A percentile compares a stretch with the other conserved stretches of the same genome.
These are phyloP conservation scores for Acrocephalus kingi DNA, from an alignment of 2,113 vertebrate genomes.

Conservation along the genomic window DNA sequence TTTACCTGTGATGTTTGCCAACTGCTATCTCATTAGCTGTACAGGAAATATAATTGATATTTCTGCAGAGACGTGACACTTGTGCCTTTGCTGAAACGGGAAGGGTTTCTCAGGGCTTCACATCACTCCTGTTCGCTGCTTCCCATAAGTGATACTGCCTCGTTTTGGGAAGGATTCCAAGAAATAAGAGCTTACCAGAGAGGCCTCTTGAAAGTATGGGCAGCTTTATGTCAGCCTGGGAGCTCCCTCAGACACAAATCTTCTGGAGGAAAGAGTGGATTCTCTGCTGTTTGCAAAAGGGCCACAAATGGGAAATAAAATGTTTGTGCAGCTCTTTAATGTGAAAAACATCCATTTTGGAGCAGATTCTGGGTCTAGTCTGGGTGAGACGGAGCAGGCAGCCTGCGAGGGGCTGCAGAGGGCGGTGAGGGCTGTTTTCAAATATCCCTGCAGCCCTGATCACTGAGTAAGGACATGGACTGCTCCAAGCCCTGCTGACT, in stretches of 20 bases:
- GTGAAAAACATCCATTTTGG: constrained; percentile 56
- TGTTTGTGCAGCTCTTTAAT: constrained; percentile 57
- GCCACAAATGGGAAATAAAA: constrained; percentile 64
- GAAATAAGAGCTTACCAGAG: constrained; percentile 64
- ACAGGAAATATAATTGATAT: constrained; percentile 67
- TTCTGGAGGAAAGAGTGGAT: constrained; percentile 49
- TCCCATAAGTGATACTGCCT: constrained; percentile 52
- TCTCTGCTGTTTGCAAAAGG: constrained; percentile 58
- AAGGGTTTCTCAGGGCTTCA: constrained; percentile 23
- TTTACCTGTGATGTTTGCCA: constrained; percentile 66
- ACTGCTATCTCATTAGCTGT: constrained; percentile 59
- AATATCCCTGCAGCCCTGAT: neutral
- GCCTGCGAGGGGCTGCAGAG: neutral
- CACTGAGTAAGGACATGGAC: accelerated
- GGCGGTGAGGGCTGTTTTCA: neutral
- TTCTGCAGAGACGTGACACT: constrained; percentile 62
- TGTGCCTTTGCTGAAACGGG: constrained; percentile 24
- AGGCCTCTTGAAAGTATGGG: constrained; percentile 64
- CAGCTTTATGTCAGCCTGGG: constrained; percentile 66
- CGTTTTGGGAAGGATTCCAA: constrained; percentile 59
- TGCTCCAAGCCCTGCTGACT: accelerated
- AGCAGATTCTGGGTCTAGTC: neutral
- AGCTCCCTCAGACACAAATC: constrained; percentile 64
- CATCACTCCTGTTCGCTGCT: constrained; percentile 15
- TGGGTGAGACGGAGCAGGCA: neutral